Evolutionary conservation across 2,797 vertebrate genomes (phyloP).

Genomic region (Chelmon rostratus): DNA sequence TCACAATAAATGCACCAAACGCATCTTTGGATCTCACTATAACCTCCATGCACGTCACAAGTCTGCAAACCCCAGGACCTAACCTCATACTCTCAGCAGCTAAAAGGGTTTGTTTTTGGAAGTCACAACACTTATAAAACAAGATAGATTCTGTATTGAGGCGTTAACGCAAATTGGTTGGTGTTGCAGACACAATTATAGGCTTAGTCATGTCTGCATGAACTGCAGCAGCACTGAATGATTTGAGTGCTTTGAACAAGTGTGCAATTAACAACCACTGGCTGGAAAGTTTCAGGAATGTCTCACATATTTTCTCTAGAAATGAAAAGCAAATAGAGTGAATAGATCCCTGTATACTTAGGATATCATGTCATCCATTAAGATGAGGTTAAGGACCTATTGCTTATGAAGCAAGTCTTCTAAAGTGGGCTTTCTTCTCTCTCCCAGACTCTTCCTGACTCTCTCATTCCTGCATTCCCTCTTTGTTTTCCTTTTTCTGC

Average conservation of each 20-base stretch:
- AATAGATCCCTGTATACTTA: conserved; percentile 52
- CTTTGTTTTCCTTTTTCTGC: conserved; percentile 14
- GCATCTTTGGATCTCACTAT: too few relatives aligned
- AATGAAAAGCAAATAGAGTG: conserved; percentile 51
- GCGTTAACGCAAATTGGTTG: conserved; percentile 17
- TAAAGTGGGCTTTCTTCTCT: conserved; percentile 35
- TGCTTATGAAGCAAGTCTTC: conserved; percentile 45
- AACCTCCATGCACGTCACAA: too few relatives aligned
- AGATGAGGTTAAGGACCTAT: conserved; percentile 30
- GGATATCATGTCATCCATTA: conserved; percentile 46
- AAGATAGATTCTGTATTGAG: conserved; percentile 33
- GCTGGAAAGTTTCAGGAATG: conserved; percentile 26
- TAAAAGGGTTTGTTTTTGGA: too few relatives aligned
- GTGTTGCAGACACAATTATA: conserved; percentile 46
- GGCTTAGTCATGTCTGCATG: conserved; percentile 25
- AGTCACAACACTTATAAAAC: conserved; percentile 31
- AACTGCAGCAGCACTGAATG: conserved; percentile 26
- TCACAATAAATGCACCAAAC: too few relatives aligned
- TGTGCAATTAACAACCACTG: conserved; percentile 19
- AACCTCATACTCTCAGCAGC: too few relatives aligned
- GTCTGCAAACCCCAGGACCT: too few relatives aligned
- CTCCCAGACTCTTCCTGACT: conserved; percentile 7
- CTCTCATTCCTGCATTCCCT: conserved; percentile 1
- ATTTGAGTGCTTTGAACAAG: conserved; percentile 13
- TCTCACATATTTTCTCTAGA: conserved; percentile 50